phyloP scores from a whole-genome alignment of 2,113 vertebrate genomes.

The Centropristis striata region DNA sequence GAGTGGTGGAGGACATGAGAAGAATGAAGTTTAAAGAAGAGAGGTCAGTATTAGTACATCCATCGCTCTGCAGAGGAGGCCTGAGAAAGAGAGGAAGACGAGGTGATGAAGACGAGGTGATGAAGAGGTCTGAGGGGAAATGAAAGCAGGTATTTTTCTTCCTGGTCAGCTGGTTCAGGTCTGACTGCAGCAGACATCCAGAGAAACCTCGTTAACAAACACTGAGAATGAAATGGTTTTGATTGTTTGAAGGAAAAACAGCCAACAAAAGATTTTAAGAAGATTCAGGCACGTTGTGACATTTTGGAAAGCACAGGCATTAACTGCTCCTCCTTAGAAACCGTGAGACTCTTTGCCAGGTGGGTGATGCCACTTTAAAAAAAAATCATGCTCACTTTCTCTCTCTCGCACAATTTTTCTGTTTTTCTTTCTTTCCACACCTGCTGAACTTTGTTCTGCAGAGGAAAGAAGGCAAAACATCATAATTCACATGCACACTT shows the following conservation, averaged over 20 bases:
- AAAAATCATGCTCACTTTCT: slow-evolving; percentile 12
- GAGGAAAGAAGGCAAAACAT: slow-evolving; percentile 44
- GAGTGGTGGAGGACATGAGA: slow-evolving; percentile 55
- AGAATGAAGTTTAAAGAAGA: slow-evolving; percentile 47
- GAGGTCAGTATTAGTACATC: slow-evolving; percentile 35
- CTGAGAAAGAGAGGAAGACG: slow-evolving; percentile 55
- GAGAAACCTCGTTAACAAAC: slow-evolving; percentile 25
- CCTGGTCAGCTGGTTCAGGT: slow-evolving; percentile 54
- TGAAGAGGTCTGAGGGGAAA: slow-evolving; percentile 55
- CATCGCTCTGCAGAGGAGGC: slow-evolving; percentile 45
- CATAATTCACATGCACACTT: slow-evolving; percentile 44
- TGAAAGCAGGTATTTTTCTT: slow-evolving; percentile 38
- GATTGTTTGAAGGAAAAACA: slow-evolving; percentile 48
- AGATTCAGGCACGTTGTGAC: slow-evolving; percentile 84
- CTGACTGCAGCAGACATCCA: slow-evolving; percentile 41
- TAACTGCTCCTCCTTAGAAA: slow-evolving; percentile 64
- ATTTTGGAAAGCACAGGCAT: slow-evolving; percentile 78
- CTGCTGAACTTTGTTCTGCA: slow-evolving; percentile 68
- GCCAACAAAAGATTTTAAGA: slow-evolving; percentile 60
- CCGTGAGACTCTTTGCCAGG: slow-evolving; percentile 54
- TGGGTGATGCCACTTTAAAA: slow-evolving; percentile 31
- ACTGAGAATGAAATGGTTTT: slow-evolving; percentile 43
- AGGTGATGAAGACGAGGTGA: slow-evolving; percentile 45
- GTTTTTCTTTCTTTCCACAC: slow-evolving; percentile 39
- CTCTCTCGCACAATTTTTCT: slow-evolving; percentile 33